Evolutionary conservation across 2,797 vertebrate genomes (phyloP).

Genomic region (Alca torda): DNA sequence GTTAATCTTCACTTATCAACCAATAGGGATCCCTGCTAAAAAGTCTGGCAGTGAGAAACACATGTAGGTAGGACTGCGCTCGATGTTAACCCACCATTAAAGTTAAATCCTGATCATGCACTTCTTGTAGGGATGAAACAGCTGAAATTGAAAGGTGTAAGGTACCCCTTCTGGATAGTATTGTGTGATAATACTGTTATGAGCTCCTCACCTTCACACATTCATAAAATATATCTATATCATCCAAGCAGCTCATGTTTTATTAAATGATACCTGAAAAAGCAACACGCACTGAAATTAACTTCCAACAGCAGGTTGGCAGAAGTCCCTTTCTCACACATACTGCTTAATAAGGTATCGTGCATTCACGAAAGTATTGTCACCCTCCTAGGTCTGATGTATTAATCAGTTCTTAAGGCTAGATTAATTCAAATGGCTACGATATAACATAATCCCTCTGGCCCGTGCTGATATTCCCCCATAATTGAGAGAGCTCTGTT

Average conservation of each 20-base stretch:
- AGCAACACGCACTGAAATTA: background rate
- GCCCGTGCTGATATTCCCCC: background rate
- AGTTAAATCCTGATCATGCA: background rate
- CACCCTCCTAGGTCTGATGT: background rate
- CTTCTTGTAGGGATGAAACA: background rate
- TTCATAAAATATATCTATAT: background rate
- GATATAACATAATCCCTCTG: background rate
- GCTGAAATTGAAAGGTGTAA: background rate
- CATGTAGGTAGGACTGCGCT: background rate
- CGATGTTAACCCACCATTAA: background rate
- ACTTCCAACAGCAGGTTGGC: background rate
- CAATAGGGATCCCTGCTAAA: background rate
- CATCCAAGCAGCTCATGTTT: background rate
- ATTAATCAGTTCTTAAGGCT: background rate
- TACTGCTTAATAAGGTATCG: background rate
- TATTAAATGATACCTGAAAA: background rate
- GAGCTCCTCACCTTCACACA: background rate
- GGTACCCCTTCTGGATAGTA: background rate
- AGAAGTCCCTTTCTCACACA: background rate
- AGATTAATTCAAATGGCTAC: background rate
- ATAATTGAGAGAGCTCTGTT: background rate
- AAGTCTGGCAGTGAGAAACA: background rate
- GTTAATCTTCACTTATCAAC: background rate
- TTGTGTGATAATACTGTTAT: background rate
- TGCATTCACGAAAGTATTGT: background rate